Evolutionary conservation across 2,113 vertebrate species (phyloP).

Genomic region (Mus pahari): DNA sequence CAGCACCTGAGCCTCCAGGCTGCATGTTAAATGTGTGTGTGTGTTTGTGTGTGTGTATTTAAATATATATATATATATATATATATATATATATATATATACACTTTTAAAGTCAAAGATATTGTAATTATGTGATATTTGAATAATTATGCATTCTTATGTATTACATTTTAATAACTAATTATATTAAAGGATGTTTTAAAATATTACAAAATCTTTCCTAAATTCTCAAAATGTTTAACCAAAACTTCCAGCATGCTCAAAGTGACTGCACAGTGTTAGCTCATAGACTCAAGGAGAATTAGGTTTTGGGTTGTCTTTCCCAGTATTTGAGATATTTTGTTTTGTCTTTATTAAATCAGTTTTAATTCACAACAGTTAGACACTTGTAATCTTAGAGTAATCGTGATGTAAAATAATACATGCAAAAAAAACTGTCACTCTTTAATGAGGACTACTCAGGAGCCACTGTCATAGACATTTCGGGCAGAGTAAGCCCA

Average conservation of each 20-base stretch:
- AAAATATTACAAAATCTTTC: background rate
- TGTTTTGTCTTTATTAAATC: slow-evolving; percentile 24
- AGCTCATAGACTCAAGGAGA: background rate
- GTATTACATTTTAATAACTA: background rate
- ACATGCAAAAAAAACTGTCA: too few relatives aligned
- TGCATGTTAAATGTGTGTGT: background rate
- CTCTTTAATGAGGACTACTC: background rate
- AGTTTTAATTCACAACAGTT: background rate
- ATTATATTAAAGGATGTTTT: background rate
- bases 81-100: background rate
- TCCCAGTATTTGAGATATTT: background rate
- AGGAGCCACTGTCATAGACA: accelerated
- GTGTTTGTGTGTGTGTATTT: too few relatives aligned
- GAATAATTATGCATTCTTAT: slow-evolving; percentile 8
- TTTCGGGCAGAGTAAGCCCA: background rate
- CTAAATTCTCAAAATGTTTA: background rate
- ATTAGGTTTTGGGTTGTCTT: background rate
- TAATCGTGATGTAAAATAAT: background rate
- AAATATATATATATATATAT: background rate
- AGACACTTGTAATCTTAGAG: background rate
- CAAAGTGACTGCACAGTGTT: background rate
- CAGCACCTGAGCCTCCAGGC: background rate
- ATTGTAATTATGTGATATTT: background rate
- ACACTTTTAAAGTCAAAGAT: background rate
- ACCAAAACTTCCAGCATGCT: background rate